These are phyloP conservation scores for Sinocyclocheilus grahami DNA, from an alignment of 2,113 vertebrate genomes.

Conservation along the genomic window DNA sequence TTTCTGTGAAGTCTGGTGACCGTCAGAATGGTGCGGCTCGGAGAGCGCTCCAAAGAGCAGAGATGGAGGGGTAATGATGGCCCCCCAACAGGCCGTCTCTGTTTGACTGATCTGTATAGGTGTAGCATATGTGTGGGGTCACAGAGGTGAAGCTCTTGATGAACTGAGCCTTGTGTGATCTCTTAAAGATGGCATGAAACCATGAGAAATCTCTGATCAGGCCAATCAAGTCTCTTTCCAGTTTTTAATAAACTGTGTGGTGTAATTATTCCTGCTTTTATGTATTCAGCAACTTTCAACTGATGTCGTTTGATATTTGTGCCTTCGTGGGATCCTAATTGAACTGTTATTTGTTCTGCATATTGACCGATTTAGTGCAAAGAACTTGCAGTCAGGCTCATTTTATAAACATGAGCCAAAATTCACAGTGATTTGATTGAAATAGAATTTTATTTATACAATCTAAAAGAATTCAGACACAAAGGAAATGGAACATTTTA, in stretches of 20 bases:
- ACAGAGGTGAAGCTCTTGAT: constrained; percentile 17
- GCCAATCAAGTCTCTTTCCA: constrained; percentile 2
- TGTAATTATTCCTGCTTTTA: background rate
- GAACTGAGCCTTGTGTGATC: constrained; percentile 22
- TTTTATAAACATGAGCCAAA: background rate
- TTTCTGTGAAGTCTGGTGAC: constrained; percentile 54
- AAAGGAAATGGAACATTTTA: background rate
- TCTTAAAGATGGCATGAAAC: constrained; percentile 20
- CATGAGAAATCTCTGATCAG: constrained; percentile 31
- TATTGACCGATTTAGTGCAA: too few species aligned
- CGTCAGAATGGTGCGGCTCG: constrained; percentile 51
- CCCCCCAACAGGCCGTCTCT: constrained; percentile 15
- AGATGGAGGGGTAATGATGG: constrained; percentile 17
- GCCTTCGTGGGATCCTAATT: background rate
- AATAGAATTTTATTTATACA: background rate
- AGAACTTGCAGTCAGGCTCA: background rate
- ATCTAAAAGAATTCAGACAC: background rate
- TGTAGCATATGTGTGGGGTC: constrained; percentile 40
- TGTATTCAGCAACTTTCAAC: background rate
- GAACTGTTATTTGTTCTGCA: background rate
- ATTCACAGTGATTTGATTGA: background rate
- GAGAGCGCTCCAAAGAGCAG: constrained; percentile 26
- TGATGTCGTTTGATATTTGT: background rate
- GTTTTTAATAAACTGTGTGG: constrained; percentile 20
- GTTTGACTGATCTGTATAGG: constrained; percentile 40